Base-by-base conservation (phyloP, 2,113 vertebrate genomes). In the Pristiophorus japonicus region DNA sequence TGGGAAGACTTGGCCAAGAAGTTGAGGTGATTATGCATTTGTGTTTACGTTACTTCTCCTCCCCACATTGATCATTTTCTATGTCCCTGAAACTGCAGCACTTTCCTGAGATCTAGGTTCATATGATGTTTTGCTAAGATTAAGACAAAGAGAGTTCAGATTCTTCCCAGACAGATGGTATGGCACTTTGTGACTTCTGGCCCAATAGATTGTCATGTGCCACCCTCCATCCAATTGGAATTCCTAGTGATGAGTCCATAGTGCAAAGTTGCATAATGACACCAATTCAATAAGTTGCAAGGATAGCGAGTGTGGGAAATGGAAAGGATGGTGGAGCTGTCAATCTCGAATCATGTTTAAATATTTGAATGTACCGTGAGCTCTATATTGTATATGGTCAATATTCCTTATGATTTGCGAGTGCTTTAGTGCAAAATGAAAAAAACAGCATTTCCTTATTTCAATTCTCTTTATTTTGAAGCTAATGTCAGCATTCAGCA, bases 1-100 rank as follows among this genome's bases (percentile, higher is more conserved):
- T 96, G 66, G 97, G 97, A 47, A 97, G 96, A 95, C 24, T 97
- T 94, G 96, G 90, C 88, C 96, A 96, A 78, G 96, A 96, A 62
- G 96, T 97, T 84, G 95, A 96, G 96, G 97, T 96, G 95, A 84
- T 59, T 59, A 18, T 62, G 22, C 42, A 51, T 20, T 51, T 34
- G 16, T 47, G 38, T 51, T 16, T 51, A 0, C 6, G 42, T 27
- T 47, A 55, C 34, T 75, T 18, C 63, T 75, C 59, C 63, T 75
- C 59, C 1, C 55, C 70, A 66, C 20, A 11, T 87, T 10, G 20
- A 88, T 88, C 45, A 88, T 88, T 66, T 18, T 75, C n/a, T 2
- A 95, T n/a, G 27, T 12, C 27, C 47, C 85, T 88, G 85, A 38
- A 70, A 75, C 34, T 84, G 14, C 95, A 81, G 47, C n/a, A 84